phyloP scores from a whole-genome alignment of 2,797 vertebrate genomes.

The Naso thynnoides region DNA sequence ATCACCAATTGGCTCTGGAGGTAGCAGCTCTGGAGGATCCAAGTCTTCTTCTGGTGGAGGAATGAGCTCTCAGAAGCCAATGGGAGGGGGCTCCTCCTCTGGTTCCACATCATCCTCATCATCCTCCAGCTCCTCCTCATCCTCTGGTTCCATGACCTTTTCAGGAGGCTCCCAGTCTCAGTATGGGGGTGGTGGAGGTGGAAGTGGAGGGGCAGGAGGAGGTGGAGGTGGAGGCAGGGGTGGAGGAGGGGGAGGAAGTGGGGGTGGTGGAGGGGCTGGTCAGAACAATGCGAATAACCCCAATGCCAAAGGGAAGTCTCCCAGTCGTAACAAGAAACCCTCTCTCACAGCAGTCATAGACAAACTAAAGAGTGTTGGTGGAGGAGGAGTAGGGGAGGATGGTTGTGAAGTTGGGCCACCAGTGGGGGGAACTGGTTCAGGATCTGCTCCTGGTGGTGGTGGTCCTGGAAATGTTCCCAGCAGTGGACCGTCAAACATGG shows the following conservation, averaged over 20 bases:
- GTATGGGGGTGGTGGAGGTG: slow-evolving; percentile 77
- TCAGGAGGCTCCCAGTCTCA: slow-evolving; percentile 86
- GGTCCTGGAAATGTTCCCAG: slow-evolving; percentile 81
- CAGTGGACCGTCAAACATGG: slow-evolving; percentile 80
- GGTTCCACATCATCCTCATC: slow-evolving; percentile 80
- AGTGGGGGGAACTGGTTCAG: slow-evolving; percentile 78
- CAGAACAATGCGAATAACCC: slow-evolving; percentile 85
- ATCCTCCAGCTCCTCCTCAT: slow-evolving; percentile 81
- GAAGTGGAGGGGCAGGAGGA: slow-evolving; percentile 63
- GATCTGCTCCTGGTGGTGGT: slow-evolving; percentile 79
- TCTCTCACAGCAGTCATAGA: slow-evolving; percentile 98
- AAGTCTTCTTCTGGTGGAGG: slow-evolving; percentile 92
- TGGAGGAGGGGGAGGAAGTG: slow-evolving; percentile 44
- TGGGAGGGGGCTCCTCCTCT: slow-evolving; percentile 86
- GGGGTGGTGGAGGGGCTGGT: slow-evolving; percentile 54
- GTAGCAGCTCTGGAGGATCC: slow-evolving; percentile 89
- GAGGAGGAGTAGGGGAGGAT: slow-evolving; percentile 92
- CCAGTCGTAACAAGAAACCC: slow-evolving; percentile 98
- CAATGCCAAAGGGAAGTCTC: slow-evolving; percentile 96
- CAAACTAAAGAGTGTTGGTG: slow-evolving; percentile 97
- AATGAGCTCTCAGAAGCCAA: slow-evolving; percentile 93
- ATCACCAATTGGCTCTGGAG: slow-evolving; percentile 95
- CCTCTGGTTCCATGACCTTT: slow-evolving; percentile 80
- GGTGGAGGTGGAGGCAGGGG: slow-evolving; percentile 47
- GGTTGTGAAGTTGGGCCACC: slow-evolving; percentile 89